These are phyloP conservation scores for Drosophila demipolita DNA, from an alignment of 2,888 invertebrate genomes.

Conservation along the genomic window DNA sequence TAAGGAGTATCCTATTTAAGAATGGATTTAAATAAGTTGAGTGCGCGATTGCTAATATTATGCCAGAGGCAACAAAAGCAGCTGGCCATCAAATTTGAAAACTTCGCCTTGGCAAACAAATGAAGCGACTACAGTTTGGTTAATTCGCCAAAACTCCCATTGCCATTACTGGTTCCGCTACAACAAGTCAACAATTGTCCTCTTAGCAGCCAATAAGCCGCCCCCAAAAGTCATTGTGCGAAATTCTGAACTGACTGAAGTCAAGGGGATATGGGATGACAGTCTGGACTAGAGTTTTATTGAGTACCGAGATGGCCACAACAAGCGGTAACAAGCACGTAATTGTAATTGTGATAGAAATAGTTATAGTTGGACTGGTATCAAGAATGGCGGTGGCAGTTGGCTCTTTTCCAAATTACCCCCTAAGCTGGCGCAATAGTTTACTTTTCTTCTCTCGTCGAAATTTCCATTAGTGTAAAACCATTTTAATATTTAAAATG, in stretches of 20 bases:
- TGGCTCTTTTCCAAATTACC: constrained; percentile 48
- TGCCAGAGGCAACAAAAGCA: constrained; percentile 14
- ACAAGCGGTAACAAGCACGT: constrained; percentile 38
- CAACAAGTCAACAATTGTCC: constrained; percentile 8
- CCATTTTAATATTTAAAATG: constrained; percentile 68
- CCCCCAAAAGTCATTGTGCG: constrained; percentile 40
- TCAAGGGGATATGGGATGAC: constrained; percentile 20
- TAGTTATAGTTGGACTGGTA: constrained; percentile 33
- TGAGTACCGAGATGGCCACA: constrained; percentile 20
- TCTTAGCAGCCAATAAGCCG: constrained; percentile 60
- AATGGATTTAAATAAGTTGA: constrained; percentile 33
- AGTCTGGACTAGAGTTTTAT: constrained; percentile 46
- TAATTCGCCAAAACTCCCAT: background rate
- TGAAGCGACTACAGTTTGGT: constrained; percentile 52
- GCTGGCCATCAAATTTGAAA: constrained; percentile 48
- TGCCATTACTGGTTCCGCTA: background rate
- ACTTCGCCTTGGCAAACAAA: constrained; percentile 56
- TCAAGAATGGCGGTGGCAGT: constrained; percentile 17
- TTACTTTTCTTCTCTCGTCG: constrained; percentile 8
- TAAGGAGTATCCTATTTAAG: background rate
- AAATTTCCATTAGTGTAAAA: constrained; percentile 38
- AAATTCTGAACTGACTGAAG: constrained; percentile 26
- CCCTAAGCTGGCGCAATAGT: constrained; percentile 32
- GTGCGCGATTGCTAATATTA: constrained; percentile 6
- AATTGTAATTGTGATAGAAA: constrained; percentile 53